phyloP scores from a whole-genome alignment of 2,888 invertebrate species.

The Philopedon plagiatum region DNA sequence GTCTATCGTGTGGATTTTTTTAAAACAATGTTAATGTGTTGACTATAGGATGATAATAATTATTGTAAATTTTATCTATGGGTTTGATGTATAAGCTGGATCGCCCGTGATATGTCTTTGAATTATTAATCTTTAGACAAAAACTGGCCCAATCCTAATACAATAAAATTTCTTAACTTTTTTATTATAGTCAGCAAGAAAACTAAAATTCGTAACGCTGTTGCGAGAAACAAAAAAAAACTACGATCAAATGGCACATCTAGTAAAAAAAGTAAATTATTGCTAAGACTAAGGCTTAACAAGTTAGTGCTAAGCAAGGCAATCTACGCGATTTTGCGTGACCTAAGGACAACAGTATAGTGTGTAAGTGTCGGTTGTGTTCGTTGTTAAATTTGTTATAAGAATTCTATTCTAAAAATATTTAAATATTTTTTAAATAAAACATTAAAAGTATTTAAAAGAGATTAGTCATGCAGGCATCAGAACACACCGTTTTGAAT shows the following conservation, averaged over 20 bases:
- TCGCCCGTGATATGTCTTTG: no score
- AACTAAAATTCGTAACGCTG: background rate
- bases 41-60: background rate
- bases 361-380: slow-evolving; percentile 62
- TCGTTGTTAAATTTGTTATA: slow-evolving; percentile 30
- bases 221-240: slow-evolving; percentile 20
- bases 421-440: slow-evolving; percentile 5
- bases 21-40: background rate
- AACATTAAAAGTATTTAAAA: slow-evolving; percentile 7
- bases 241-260: slow-evolving; percentile 22
- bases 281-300: slow-evolving; percentile 56
- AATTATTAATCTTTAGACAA: background rate
- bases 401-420: slow-evolving; percentile 30
- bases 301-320: slow-evolving; percentile 65
- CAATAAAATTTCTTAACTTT: no score
- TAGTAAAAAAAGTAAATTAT: slow-evolving; percentile 34
- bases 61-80: background rate
- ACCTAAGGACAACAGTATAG: slow-evolving; percentile 53
- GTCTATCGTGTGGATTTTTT: no score
- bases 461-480: slow-evolving; percentile 36
- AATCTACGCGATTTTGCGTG: slow-evolving; percentile 60
- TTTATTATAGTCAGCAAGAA: background rate
- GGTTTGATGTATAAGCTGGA: background rate
- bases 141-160: background rate
- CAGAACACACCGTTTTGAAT: slow-evolving; percentile 21